Base-by-base conservation (phyloP, 2,888 invertebrate species). In the Apamea sordens region DNA sequence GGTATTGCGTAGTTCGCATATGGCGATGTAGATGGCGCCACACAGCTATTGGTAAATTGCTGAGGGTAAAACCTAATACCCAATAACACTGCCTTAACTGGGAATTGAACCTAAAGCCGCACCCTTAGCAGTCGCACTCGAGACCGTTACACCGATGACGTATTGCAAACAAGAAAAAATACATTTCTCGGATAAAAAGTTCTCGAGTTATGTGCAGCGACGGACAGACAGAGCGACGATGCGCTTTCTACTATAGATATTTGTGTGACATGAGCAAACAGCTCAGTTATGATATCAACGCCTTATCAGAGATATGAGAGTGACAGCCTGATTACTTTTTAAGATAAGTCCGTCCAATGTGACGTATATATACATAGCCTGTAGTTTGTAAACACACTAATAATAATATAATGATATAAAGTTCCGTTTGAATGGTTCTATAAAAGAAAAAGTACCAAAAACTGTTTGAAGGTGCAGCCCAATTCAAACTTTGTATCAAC, bases 261-360 rank as follows among this genome's bases (percentile, higher is more conserved):
- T 74, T 73, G 2, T 69, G 74, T 87, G 85, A 77, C 72, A 71
- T 13, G 15, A 50, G 67, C 53, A 85, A 83, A 88, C 77, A 85
- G 28, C 15, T 24, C 64, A 70, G 53, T 59, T 73, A 68, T 24
- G 53, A 76, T 88, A 88, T 81, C 80, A 76, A 10, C 10, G 5
- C 15, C 36, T 77, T 84, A 86, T 88, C 89, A 73, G 21, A 65
- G 75, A 79, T 79, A 72, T 24, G 15, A 15, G 50, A 41, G 44
- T 83, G 67, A 61, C 76, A 73, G n/a, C 18, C 28, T 24, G 24
- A 59, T n/a, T 6, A 77, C 36, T 73, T 73, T 77, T 47, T 47
- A n/a, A 82, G 86, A 88, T 82, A 83, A 70, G 0, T 13, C 0
- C 21, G 76, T 80, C 76, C 47, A 61, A 8, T 13, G 21, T 79